Evolutionary conservation across 2,888 invertebrate genomes (phyloP), one percentile per base, ranked within the genome.

Genomic region (Steromphala cineraria): DNA sequence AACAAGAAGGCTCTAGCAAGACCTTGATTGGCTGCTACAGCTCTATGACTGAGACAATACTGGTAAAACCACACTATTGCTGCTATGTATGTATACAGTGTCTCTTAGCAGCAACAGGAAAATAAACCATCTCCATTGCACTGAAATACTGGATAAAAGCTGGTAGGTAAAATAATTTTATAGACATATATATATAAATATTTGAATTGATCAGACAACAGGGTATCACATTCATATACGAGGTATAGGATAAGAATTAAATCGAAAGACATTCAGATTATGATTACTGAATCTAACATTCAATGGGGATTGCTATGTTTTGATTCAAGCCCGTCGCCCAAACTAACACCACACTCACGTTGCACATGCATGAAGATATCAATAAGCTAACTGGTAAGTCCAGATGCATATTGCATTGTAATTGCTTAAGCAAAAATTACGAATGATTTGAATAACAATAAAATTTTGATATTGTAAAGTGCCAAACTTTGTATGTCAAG

Each of bases 161-260:
- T 71, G 71, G 31, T 71, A 71, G 71, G 40, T 71, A 71, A 71
- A 71, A 71, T 71, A 71, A 71, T 71, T 71, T 71, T n/a, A 71
- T 40, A 71, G 40, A 71, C 46, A 46, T 71, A 71, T 71, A 71
- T 71, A 40, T 71, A 71, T 71, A 71, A 24, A 71, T 71, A 71
- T 71, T 71, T 71, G 8, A 71, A 71, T 71, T 71, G 71, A 71
- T 71, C 36, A 36, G 28, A 71, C 71, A 71, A 71, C 71, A 71
- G 36, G 40, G 31, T 71, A 71, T 71, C 71, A 71, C 71, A 71
- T 31, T 71, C 31, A 71, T 71, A 71, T 71, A 71, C 71, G 71
- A 71, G 71, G 71, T 71, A 71, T 71, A 71, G 71, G 36, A 71
- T 40, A 71, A 71, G 31, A 40, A 71, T 62, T 62, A 36, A 71